Evolutionary conservation across 1,140 invertebrate genomes (phyloP), one percentile per base, ranked within the genome.

Genomic region (Akabosia matsudoensis): DNA sequence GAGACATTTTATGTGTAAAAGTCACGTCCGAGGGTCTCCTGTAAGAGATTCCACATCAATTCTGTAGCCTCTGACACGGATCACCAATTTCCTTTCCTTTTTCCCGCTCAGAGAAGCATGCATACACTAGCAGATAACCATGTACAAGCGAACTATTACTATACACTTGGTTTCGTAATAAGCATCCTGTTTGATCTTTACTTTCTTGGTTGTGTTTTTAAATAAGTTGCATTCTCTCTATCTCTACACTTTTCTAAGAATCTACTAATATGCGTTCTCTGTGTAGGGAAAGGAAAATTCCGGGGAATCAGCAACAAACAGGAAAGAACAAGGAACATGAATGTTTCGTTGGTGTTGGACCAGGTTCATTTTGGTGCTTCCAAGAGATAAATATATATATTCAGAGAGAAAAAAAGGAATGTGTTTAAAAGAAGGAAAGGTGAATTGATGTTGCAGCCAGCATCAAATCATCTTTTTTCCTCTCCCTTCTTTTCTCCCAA

Each of bases 1-100:
- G 80, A 79, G 80, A 79, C 78, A 77, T 81, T 81, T 81, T 81
- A 81, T 71, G 78, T 74, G 80, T 77, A 74, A 74, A 74, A 81
- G 80, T 81, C 80, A 81, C 80, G 80, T 79, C 73, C 37, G n/a
- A 56, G 51, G 76, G 73, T 70, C 75, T 76, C 75, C 76, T 56
- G 73, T 78, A 77, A 78, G 76, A 80, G 77, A 78, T 75, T 76
- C 74, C 54, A 73, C 78, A 77, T 78, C 78, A 79, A 81, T 81
- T 81, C 74, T 74, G 71, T 75, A 75, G 70, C 76, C 75, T 74
- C 71, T 77, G 78, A 81, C 80, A 78, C 74, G 78, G 80, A 79
- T 79, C 78, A 79, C 76, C 74, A 76, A 75, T 77, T 78, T 79
- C 75, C 76, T 51, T 72, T 34, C 37, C n/a, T 72, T 51, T 34